A percentile compares a stretch with the other conserved stretches of the same genome.
Evolutionary conservation across 2,113 vertebrate genomes (phyloP).

Genomic region (Eublepharis macularius): DNA sequence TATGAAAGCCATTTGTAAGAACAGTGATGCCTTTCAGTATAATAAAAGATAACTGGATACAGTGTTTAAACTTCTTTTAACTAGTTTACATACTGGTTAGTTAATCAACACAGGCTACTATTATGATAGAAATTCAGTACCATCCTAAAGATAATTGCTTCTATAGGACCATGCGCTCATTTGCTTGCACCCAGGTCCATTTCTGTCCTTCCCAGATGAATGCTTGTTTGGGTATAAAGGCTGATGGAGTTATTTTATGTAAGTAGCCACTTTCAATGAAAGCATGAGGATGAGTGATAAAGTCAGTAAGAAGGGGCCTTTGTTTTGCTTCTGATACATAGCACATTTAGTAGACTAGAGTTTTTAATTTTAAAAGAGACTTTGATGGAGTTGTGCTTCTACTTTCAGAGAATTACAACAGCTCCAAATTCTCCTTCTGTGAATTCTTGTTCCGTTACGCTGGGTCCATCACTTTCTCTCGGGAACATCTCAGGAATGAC

Average conservation of each 20-base stretch:
- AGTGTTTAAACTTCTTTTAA: background rate
- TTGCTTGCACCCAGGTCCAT: background rate
- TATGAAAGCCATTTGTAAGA: slow-evolving; percentile 1
- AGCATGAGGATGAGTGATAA: background rate
- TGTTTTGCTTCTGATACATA: background rate
- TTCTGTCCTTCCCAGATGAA: background rate
- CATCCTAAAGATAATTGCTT: background rate
- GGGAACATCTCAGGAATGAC: slow-evolving; percentile 84
- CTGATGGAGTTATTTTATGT: no score
- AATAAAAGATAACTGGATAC: background rate
- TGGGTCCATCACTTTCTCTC: slow-evolving; percentile 87
- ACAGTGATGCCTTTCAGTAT: slow-evolving; percentile 18
- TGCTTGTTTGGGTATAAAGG: background rate
- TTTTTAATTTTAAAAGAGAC: slow-evolving; percentile 37
- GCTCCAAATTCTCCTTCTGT: slow-evolving; percentile 73
- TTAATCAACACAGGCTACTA: background rate
- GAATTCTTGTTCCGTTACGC: slow-evolving; percentile 73
- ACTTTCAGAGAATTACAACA: slow-evolving; percentile 76
- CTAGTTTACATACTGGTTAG: background rate
- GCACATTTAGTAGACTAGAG: background rate
- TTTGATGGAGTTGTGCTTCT: slow-evolving; percentile 53
- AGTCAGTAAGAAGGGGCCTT: background rate
- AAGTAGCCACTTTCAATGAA: background rate
- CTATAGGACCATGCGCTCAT: background rate
- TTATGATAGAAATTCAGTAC: background rate